Conservation (phyloP, 2,888 invertebrate species). For the Oscheius sp. region DNA sequence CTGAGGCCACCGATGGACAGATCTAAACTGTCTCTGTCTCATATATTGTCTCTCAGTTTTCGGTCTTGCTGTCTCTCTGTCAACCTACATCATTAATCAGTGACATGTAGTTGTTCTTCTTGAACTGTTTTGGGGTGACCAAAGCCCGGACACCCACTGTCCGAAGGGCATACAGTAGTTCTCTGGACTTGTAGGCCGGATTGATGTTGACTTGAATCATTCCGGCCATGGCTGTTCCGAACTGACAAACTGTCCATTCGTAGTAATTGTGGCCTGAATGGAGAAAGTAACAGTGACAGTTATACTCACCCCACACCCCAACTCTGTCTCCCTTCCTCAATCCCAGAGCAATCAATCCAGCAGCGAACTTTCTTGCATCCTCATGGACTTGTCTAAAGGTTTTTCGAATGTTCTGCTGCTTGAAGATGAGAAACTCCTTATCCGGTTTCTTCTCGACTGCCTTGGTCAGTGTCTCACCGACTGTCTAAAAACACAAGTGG, state of each 20-base stretch:
- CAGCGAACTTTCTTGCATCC: constrained; percentile 80
- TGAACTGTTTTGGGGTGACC: constrained; percentile 80
- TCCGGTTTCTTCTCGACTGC: constrained; percentile 65
- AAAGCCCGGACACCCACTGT: constrained; percentile 80
- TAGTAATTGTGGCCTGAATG: constrained; percentile 79
- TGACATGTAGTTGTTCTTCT: constrained; percentile 79
- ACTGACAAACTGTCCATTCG: constrained; percentile 83
- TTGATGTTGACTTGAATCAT: constrained; percentile 84
- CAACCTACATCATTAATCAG: constrained; percentile 43
- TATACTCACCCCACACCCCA: constrained; percentile 80
- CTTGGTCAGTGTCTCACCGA: constrained; percentile 64
- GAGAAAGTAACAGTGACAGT: too few species aligned
- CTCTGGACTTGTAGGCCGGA: constrained; percentile 81
- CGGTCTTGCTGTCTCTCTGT: neutral
- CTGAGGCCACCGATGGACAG: constrained; percentile 18
- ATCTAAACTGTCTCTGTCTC: neutral
- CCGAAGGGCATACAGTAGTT: constrained; percentile 82
- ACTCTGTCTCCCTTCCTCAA: constrained; percentile 82
- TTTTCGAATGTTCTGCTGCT: constrained; percentile 59
- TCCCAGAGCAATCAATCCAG: constrained; percentile 81
- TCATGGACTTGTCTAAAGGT: constrained; percentile 67
- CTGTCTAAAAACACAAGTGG: constrained; percentile 49
- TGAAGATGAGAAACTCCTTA: constrained; percentile 68
- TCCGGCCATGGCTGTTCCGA: constrained; percentile 83
- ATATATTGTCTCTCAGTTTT: too few species aligned